phyloP scores from a whole-genome alignment of 2,113 vertebrate species.

The Pteruthius melanotis region DNA sequence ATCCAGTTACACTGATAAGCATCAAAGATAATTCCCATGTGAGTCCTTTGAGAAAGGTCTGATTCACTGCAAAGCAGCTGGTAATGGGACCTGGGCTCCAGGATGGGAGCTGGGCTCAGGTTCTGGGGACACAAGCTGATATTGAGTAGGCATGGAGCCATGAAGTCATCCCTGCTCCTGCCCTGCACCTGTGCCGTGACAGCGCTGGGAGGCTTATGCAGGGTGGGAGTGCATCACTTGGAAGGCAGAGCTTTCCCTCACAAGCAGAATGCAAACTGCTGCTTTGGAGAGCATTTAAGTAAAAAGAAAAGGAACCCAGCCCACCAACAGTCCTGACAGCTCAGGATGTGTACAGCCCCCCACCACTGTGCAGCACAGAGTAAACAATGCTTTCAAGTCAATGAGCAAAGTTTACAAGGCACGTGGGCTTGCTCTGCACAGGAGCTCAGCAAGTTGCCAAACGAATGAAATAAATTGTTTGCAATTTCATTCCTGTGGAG shows the following conservation, averaged over 20 bases:
- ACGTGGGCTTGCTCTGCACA: not conserved
- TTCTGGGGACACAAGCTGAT: accelerated
- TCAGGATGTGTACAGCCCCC: not conserved
- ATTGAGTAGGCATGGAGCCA: not conserved
- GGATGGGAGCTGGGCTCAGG: not conserved
- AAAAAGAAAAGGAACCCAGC: not conserved
- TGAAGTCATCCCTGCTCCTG: not conserved
- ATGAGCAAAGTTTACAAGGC: not conserved
- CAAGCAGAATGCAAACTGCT: not conserved
- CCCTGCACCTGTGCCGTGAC: not conserved
- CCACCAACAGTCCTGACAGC: not conserved
- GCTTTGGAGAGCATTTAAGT: not conserved
- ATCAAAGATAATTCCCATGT: not conserved
- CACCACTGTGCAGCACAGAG: accelerated
- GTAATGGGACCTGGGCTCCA: not conserved
- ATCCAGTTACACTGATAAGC: accelerated
- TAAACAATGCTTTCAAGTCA: not conserved
- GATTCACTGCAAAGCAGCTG: not conserved
- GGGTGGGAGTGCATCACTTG: not conserved
- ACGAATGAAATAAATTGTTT: not conserved
- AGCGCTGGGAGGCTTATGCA: accelerated
- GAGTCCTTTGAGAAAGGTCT: not conserved
- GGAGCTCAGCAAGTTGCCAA: not conserved
- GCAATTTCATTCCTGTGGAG: not conserved
- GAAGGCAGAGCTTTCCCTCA: not conserved